Base-by-base conservation (phyloP, 2,888 invertebrate genomes). In the Stictocephala bisonia region DNA sequence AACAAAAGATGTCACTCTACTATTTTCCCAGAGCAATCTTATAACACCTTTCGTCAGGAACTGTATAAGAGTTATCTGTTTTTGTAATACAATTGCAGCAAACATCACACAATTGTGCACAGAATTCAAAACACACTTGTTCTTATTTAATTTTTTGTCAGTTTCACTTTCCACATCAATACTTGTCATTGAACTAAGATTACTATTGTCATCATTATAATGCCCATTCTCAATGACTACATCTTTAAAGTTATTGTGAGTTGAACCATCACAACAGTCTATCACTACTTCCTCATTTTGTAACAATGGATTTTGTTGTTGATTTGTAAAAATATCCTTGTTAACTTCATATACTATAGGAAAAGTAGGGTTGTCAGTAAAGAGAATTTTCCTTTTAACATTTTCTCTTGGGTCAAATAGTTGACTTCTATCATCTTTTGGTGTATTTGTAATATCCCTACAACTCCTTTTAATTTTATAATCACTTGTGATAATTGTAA, bases 401-500 rank as follows among this genome's bases (percentile, higher is more conserved):
- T 31, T 13, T 1, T 11, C 40, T 35, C 13, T 6, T 18, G 11
- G 35, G n/a, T 29, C 0, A 7, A 60, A 6, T 35, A 20, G 6
- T 7, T 29, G n/a, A 22, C n/a, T 60, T 31, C 9, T n/a, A 11
- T 20, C 20, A 1, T 29, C 4, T 13, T 27, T 31, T 0, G 20
- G 7, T 15, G 13, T 53, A 6, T 7, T 18, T 20, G 18, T 9
- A 27, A 13, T 29, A 11, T 68, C 51, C 11, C 11, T 26, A 18
- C 15, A n/a, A n/a, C n/a, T n/a, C 11, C 13, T 64, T 27, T 44
- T 18, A 9, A 4, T 18, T n/a, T 53, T 60, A 26, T 40, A 48
- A 22, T 67, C 51, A 1, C 72, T 26, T 15, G 72, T 35, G 13
- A 76, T 64, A 51, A 76, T 71, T 22, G 72, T 76, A 58, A 76